Conservation (phyloP, 2,113 vertebrate species). For the Rutilus rutilus region DNA sequence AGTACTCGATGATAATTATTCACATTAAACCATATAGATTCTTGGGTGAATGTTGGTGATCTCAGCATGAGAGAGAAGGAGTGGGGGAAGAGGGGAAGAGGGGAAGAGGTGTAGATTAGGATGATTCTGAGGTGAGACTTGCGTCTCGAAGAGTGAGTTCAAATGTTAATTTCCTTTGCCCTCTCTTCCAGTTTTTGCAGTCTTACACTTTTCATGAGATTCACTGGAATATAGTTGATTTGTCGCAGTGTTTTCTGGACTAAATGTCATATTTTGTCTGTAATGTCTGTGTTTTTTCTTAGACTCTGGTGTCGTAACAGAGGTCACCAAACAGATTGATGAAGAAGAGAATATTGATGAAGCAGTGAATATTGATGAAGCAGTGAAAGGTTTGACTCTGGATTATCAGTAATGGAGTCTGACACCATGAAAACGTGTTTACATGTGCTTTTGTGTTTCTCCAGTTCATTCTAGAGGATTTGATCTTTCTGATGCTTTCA, state of each 20-base stretch:
- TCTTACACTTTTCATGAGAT: neutral
- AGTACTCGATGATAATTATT: too few species aligned
- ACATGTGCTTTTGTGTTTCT: neutral
- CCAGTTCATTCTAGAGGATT: neutral
- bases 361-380: neutral
- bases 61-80: too few species aligned
- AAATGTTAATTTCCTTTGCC: too few species aligned
- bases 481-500: neutral
- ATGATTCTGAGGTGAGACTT: too few species aligned
- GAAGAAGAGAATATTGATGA: neutral
- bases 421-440: neutral
- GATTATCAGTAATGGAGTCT: neutral
- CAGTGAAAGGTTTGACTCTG: neutral
- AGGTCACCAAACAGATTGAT: neutral
- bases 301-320: neutral
- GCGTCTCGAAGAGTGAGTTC: too few species aligned
- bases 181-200: too few species aligned
- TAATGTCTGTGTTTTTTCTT: neutral
- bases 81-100: too few species aligned
- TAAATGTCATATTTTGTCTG: neutral
- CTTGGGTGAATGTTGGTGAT: too few species aligned
- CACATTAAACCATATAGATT: too few species aligned
- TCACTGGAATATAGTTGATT: neutral
- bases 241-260: neutral
- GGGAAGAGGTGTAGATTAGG: too few species aligned